Conservation (phyloP, 2,113 vertebrate genomes). For the Cavia porcellus region DNA sequence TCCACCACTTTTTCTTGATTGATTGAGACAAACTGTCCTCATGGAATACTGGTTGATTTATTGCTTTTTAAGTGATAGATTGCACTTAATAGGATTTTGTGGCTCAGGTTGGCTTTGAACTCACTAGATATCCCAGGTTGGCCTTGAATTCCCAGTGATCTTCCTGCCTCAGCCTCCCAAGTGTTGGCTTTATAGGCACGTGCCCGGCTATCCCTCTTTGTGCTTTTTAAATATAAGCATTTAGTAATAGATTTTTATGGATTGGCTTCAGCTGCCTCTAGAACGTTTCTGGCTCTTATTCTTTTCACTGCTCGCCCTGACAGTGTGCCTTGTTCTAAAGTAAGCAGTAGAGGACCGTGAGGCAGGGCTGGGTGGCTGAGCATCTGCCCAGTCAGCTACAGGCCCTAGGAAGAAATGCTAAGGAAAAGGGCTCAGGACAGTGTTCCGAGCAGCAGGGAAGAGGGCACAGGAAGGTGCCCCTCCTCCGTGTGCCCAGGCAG, state of each 20-base stretch:
- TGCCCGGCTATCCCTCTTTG: not conserved
- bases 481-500: not conserved
- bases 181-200: not conserved
- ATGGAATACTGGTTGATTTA: too few relatives aligned
- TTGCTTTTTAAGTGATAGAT: not conserved
- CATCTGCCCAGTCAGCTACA: not conserved
- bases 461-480: too few relatives aligned
- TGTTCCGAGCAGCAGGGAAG: not conserved
- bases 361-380: not conserved
- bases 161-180: not conserved
- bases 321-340: not conserved
- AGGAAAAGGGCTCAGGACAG: not conserved
- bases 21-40: not conserved
- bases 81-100: not conserved
- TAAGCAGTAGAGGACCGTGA: not conserved
- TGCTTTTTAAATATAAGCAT: not conserved
- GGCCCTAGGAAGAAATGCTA: not conserved
- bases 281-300: not conserved
- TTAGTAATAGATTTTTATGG: constrained; percentile 15
- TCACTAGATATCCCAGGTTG: not conserved
- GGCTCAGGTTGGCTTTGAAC: not conserved
- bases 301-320: not conserved
- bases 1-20: not conserved
- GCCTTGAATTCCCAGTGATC: not conserved
- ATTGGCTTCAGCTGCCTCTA: not conserved